These are phyloP conservation scores for Zophobas atratus DNA, from an alignment of 1,140 invertebrate genomes.

Conservation along the genomic window DNA sequence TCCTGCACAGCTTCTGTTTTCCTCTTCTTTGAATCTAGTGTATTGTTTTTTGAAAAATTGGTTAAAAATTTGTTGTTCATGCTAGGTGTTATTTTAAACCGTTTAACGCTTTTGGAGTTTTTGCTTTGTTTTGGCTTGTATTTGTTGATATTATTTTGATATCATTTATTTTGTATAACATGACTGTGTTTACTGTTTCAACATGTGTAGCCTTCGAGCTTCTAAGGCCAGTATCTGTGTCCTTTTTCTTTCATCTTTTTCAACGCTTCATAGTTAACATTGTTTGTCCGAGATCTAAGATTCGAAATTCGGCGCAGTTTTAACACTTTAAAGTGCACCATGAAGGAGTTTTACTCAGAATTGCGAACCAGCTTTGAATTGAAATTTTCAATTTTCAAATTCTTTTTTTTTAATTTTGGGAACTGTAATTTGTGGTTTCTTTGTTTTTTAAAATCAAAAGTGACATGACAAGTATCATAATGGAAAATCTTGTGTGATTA, in stretches of 20 bases:
- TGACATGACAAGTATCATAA: too few species aligned
- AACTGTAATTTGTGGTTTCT: too few species aligned
- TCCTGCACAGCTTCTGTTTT: conserved; percentile 38
- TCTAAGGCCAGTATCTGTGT: neutral
- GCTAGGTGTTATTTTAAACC: conserved; percentile 57
- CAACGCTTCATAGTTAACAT: conserved; percentile 9
- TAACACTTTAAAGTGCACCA: neutral
- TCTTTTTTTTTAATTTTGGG: too few species aligned
- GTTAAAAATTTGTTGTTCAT: conserved; percentile 58
- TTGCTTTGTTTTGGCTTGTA: conserved; percentile 41
- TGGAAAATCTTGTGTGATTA: too few species aligned
- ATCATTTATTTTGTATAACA: conserved; percentile 49
- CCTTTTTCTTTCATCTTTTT: conserved; percentile 20
- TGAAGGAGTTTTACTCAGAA: neutral
- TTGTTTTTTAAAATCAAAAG: too few species aligned
- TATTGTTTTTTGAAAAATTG: conserved; percentile 13
- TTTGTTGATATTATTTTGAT: conserved; percentile 46
- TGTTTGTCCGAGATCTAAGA: too few species aligned
- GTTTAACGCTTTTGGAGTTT: conserved; percentile 46
- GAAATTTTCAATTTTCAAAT: too few species aligned
- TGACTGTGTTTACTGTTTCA: conserved; percentile 50
- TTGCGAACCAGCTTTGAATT: too few species aligned
- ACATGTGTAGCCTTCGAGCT: conserved; percentile 29
- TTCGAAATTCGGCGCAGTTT: neutral
- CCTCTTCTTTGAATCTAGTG: neutral